Conservation (phyloP, 2,888 invertebrate genomes). For the Caenorhabditis sp. region DNA sequence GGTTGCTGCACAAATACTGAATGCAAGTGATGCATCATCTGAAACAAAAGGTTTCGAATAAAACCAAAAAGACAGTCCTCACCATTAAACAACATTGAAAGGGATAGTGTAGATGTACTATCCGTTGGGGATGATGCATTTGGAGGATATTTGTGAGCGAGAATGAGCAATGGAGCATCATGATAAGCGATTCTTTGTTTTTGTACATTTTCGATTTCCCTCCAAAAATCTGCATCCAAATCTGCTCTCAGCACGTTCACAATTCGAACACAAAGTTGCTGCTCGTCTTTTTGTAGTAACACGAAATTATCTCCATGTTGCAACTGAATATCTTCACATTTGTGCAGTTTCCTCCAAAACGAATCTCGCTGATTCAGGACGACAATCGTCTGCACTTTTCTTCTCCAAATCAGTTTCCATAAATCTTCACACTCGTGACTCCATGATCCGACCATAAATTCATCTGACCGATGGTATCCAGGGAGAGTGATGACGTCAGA, state of each 20-base stretch:
- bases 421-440: constrained; percentile 74
- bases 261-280: constrained; percentile 76
- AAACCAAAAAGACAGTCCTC: not conserved
- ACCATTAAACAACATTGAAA: constrained; percentile 57
- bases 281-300: constrained; percentile 70
- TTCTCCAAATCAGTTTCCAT: constrained; percentile 79
- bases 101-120: constrained; percentile 56
- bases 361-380: constrained; percentile 30
- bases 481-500: constrained; percentile 72
- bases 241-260: constrained; percentile 70
- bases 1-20: constrained; percentile 80
- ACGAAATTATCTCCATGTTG: constrained; percentile 72
- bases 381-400: constrained; percentile 75
- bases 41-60: constrained; percentile 1
- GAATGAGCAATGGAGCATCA: constrained; percentile 70
- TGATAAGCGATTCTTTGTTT: constrained; percentile 69
- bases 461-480: constrained; percentile 81
- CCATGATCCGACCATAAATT: constrained; percentile 80
- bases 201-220: constrained; percentile 81
- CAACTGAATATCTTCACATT: constrained; percentile 52
- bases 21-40: constrained; percentile 74
- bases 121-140: constrained; percentile 41
- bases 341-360: constrained; percentile 58
- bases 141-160: constrained; percentile 57
- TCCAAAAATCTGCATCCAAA: constrained; percentile 79